These are phyloP conservation scores for Metaphire vulgaris DNA, from an alignment of 1,140 invertebrate species.

Conservation along the genomic window DNA sequence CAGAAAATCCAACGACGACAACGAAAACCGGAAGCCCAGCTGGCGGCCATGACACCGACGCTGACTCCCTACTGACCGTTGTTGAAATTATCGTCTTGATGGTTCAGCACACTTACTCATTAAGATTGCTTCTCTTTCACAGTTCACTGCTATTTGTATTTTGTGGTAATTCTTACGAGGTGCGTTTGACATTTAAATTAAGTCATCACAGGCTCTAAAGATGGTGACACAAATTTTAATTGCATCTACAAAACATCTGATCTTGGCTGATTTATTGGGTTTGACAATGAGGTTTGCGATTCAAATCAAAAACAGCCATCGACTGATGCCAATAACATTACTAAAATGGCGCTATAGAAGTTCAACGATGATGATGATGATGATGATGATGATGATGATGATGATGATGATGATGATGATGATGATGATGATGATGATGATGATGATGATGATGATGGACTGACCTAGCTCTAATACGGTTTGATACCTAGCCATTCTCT, in stretches of 20 bases:
- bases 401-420: constrained; percentile 1
- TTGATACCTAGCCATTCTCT: too few species aligned
- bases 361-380: constrained; percentile 9
- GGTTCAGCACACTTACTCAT: too few species aligned
- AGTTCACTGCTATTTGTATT: constrained; percentile 36
- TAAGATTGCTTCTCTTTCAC: too few species aligned
- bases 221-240: neutral
- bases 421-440: too few species aligned
- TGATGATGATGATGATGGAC: too few species aligned
- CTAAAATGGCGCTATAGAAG: too few species aligned
- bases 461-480: too few species aligned
- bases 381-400: constrained; percentile 8
- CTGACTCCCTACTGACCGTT: neutral
- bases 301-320: neutral
- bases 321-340: too few species aligned
- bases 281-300: neutral
- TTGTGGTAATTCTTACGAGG: constrained; percentile 79
- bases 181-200: constrained; percentile 65
- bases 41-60: neutral
- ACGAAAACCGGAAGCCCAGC: too few species aligned
- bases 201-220: constrained; percentile 46
- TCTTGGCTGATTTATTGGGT: neutral
- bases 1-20: too few species aligned
- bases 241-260: constrained; percentile 31
- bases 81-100: too few species aligned